Evolutionary conservation across 2,797 vertebrate genomes (phyloP).

Genomic region (Dicrostonyx torquatus): DNA sequence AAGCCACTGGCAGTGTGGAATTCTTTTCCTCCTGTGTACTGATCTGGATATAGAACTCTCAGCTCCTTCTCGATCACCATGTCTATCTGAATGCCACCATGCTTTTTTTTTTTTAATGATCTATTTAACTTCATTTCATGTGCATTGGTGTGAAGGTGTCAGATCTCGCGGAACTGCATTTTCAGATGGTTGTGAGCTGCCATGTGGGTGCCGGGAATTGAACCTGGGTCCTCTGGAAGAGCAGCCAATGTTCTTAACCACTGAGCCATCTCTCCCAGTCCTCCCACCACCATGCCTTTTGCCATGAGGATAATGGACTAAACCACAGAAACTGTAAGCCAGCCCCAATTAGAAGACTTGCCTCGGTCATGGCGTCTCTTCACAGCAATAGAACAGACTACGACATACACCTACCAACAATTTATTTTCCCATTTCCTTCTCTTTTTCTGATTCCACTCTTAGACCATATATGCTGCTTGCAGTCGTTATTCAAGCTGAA

Average conservation of each 20-base stretch:
- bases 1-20: background rate
- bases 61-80: background rate
- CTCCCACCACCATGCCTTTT: background rate
- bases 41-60: background rate
- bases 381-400: background rate
- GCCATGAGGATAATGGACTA: background rate
- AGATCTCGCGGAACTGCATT: no score
- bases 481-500: background rate
- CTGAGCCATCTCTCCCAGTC: no score
- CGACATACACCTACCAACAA: background rate
- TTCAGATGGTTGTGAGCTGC: no score
- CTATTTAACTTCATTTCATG: no score
- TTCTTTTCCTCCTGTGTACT: background rate
- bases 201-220: no score
- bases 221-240: no score
- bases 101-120: no score
- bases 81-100: background rate
- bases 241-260: no score
- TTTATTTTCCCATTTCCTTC: background rate
- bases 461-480: background rate
- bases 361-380: background rate
- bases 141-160: no score
- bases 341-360: background rate
- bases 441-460: background rate
- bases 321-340: background rate